Evolutionary conservation across 2,888 invertebrate species (phyloP).

Genomic region (Orthosia cruda): DNA sequence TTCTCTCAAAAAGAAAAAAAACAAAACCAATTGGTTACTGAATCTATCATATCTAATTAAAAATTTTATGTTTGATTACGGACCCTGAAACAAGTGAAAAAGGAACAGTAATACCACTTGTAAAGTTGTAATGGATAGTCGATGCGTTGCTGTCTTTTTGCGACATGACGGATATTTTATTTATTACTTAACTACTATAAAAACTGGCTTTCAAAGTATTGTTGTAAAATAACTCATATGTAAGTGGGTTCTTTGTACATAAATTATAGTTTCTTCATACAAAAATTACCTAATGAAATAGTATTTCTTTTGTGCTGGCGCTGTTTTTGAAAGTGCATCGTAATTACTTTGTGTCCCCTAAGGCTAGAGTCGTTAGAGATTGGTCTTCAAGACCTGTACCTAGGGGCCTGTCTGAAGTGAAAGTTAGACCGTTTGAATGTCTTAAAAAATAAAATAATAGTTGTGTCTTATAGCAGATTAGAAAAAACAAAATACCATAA

Average conservation of each 20-base stretch:
- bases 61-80: too few relatives aligned
- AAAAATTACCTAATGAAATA: background rate
- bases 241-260: too few relatives aligned
- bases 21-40: too few relatives aligned
- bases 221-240: conserved; percentile 5
- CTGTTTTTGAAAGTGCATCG: background rate
- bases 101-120: background rate
- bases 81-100: conserved; percentile 7
- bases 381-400: conserved; percentile 23
- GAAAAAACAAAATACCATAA: too few relatives aligned
- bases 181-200: background rate
- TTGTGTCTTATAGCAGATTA: background rate
- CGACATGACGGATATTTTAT: conserved; percentile 13
- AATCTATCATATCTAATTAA: too few relatives aligned
- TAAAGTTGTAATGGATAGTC: conserved; percentile 3
- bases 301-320: background rate
- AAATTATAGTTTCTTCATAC: background rate
- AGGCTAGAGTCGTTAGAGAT: conserved; percentile 13
- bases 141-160: conserved; percentile 15
- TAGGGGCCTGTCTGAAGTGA: conserved; percentile 17
- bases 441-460: background rate
- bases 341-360: conserved; percentile 25
- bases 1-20: too few relatives aligned
- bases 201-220: background rate
- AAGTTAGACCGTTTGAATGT: conserved; percentile 13